Percentiles rank a stretch among this genome's conserved stretches.
phyloP scores from a whole-genome alignment of 2,797 vertebrate genomes.

The Dryobates pubescens region DNA sequence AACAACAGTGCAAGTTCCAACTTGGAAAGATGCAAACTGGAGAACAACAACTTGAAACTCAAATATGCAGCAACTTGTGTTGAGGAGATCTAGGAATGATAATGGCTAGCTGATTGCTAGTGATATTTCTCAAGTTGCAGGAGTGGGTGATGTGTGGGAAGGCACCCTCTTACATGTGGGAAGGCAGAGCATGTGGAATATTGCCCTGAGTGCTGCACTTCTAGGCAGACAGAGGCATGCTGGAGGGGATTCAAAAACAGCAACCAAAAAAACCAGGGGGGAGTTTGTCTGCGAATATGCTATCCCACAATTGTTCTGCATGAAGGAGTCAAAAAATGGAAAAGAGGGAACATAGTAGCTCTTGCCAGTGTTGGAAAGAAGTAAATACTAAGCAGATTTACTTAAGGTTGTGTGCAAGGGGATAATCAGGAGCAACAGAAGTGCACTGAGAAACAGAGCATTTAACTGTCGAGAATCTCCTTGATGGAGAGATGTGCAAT shows the following conservation, averaged over 20 bases:
- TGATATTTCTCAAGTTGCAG: slow-evolving; percentile 28
- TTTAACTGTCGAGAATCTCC: background rate
- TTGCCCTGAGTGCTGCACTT: background rate
- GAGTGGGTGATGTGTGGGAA: background rate
- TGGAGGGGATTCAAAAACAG: background rate
- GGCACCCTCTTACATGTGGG: slow-evolving; percentile 16
- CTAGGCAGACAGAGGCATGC: background rate
- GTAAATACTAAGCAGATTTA: background rate
- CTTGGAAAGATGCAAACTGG: slow-evolving; percentile 52
- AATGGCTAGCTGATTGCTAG: slow-evolving; percentile 10
- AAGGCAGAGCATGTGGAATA: slow-evolving; percentile 1
- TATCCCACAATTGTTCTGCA: background rate
- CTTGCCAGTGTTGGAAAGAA: background rate
- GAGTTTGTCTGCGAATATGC: background rate
- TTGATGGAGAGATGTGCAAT: slow-evolving; percentile 5
- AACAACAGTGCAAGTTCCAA: slow-evolving; percentile 47
- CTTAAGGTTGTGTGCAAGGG: background rate
- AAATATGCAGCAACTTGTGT: slow-evolving; percentile 4
- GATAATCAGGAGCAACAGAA: background rate
- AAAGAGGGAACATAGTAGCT: background rate
- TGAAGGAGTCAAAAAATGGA: background rate
- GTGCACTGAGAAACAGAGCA: background rate
- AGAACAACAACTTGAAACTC: slow-evolving; percentile 32
- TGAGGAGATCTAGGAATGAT: slow-evolving; percentile 31
- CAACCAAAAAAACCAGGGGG: background rate